Conservation (phyloP, 2,797 vertebrate genomes). For the Crocidura indochinensis region DNA sequence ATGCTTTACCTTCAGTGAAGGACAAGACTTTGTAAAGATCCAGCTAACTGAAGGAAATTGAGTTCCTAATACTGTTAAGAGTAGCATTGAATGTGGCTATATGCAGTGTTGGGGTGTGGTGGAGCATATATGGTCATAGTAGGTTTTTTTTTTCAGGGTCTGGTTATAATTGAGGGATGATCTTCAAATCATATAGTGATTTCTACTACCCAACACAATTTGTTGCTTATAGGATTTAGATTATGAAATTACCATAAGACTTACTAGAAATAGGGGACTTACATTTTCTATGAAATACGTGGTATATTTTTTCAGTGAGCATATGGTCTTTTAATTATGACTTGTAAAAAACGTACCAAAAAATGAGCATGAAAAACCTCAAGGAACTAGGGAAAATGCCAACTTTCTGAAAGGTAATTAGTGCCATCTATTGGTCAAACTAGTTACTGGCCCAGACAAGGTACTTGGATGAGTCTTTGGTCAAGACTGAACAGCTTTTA, state of each 20-base stretch:
- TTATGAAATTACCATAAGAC: not conserved
- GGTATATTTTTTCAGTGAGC: constrained; percentile 47
- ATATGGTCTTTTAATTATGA: not conserved
- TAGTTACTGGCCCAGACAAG: not conserved
- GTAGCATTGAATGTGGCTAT: not conserved
- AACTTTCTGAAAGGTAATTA: constrained; percentile 21
- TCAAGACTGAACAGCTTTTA: not conserved
- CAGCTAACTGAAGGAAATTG: not conserved
- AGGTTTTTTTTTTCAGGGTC: not conserved
- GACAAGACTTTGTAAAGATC: not conserved
- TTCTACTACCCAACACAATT: not conserved
- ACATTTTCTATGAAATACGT: constrained; percentile 11
- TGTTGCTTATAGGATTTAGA: not conserved
- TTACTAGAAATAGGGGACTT: not conserved
- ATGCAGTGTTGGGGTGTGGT: not conserved
- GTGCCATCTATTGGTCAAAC: constrained; percentile 71
- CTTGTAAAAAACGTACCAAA: no score
- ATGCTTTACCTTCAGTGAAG: not conserved
- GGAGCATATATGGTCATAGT: not conserved
- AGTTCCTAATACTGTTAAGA: not conserved
- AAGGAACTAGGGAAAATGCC: not conserved
- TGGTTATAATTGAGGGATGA: not conserved
- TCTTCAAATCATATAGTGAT: not conserved
- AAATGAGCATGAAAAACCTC: constrained; percentile 43
- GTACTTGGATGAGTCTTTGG: not conserved